Percentiles rank a stretch among this genome's conserved stretches.
Evolutionary conservation across 2,888 invertebrate genomes (phyloP).

Genomic region (Encarsia formosa): DNA sequence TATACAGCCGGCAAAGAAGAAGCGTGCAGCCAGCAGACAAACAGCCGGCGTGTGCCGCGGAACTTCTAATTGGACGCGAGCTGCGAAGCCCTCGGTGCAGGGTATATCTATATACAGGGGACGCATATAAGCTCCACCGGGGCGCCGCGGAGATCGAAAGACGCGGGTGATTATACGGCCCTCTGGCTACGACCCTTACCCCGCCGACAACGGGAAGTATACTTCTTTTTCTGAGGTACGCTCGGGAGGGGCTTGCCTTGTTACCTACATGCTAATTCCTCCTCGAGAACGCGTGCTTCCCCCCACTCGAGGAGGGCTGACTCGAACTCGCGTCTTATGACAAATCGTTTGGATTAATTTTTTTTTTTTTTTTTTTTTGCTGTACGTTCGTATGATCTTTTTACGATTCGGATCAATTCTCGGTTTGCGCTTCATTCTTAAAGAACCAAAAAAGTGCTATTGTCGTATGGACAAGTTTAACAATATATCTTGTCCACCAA

Average conservation of each 20-base stretch:
- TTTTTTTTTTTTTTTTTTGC: no score
- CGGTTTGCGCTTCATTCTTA: no score
- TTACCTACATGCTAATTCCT: constrained; percentile 38
- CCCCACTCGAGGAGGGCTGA: no score
- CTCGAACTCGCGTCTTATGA: background rate
- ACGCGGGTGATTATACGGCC: constrained; percentile 32
- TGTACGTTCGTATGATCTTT: no score
- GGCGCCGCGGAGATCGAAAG: constrained; percentile 16
- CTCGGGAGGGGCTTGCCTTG: constrained; percentile 28
- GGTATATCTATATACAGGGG: background rate
- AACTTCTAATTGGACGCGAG: constrained; percentile 31
- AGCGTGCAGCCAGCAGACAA: constrained; percentile 2
- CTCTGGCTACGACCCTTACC: constrained; percentile 29
- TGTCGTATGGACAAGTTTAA: no score
- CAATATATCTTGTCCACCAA: no score
- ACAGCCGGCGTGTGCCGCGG: constrained; percentile 4
- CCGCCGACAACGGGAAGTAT: constrained; percentile 7
- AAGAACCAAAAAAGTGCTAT: no score
- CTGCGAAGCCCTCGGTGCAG: background rate
- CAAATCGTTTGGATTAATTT: background rate
- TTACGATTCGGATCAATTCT: no score
- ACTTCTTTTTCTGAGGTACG: constrained; percentile 1
- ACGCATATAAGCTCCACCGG: background rate
- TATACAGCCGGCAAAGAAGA: background rate
- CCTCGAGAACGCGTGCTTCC: constrained; percentile 26